Percentiles rank a stretch among this genome's conserved stretches.
Evolutionary conservation across 2,888 invertebrate genomes (phyloP).

Genomic region (Volucella zonaria): DNA sequence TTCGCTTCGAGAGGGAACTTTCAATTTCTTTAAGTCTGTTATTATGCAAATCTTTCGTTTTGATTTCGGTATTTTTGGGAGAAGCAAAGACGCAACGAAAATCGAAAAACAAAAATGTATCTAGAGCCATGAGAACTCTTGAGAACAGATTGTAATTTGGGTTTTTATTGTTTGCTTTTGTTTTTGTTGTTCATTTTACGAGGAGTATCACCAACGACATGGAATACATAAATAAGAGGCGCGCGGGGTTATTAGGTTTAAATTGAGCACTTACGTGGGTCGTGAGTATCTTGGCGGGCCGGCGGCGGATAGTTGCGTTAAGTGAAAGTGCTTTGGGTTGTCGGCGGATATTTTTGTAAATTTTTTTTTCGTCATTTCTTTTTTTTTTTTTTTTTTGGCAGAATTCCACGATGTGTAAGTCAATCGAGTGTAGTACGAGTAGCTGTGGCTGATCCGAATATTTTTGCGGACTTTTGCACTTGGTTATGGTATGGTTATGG

Average conservation of each 20-base stretch:
- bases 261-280: constrained; percentile 43
- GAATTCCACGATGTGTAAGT: constrained; percentile 54
- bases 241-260: constrained; percentile 36
- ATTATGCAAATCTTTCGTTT: constrained; percentile 67
- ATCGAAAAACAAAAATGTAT: not conserved
- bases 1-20: constrained; percentile 48
- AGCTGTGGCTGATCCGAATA: too few species aligned
- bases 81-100: not conserved
- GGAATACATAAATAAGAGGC: constrained; percentile 41
- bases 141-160: constrained; percentile 27
- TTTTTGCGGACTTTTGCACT: not conserved
- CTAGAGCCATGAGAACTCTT: not conserved
- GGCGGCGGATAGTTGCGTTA: constrained; percentile 25
- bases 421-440: constrained; percentile 25
- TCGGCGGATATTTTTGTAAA: too few species aligned
- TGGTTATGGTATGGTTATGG: constrained; percentile 30
- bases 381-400: constrained; percentile 13
- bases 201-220: constrained; percentile 26
- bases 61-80: constrained; percentile 38
- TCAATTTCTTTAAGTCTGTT: constrained; percentile 62
- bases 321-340: constrained; percentile 58
- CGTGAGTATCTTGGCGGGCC: constrained; percentile 20
- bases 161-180: constrained; percentile 23
- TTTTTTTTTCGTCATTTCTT: too few species aligned
- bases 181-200: not conserved